Evolutionary conservation across 2,888 invertebrate species (phyloP).

Genomic region (Apamea anceps): DNA sequence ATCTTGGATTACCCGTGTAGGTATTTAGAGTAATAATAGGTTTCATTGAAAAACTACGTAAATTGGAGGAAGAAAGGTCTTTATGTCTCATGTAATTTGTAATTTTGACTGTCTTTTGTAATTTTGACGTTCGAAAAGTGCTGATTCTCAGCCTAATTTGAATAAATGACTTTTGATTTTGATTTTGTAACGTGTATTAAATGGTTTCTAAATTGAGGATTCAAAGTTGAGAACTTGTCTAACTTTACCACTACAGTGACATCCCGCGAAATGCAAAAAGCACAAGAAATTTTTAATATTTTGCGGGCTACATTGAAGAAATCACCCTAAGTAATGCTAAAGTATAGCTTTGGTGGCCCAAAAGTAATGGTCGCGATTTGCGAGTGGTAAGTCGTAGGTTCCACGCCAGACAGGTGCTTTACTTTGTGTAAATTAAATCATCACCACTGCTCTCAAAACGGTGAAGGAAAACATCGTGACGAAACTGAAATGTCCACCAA

Average conservation of each 20-base stretch:
- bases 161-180: no score
- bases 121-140: no score
- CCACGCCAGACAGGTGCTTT: no score
- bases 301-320: neutral
- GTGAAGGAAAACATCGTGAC: no score
- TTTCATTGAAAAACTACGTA: neutral
- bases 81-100: neutral
- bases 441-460: no score
- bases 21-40: neutral
- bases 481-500: no score
- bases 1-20: neutral
- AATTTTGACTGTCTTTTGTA: no score
- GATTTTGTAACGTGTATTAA: neutral
- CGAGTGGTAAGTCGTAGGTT: no score
- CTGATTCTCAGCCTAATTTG: no score
- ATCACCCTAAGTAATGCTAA: neutral
- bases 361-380: no score
- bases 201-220: neutral
- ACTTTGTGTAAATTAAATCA: no score
- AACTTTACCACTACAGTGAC: neutral
- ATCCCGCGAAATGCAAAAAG: neutral
- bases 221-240: neutral
- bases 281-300: neutral
- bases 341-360: no score
- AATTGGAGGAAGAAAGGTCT: neutral